Percentiles rank a stretch among this genome's conserved stretches.
Evolutionary conservation across 2,888 invertebrate species (phyloP).

Genomic region (Cylloceria caligata): DNA sequence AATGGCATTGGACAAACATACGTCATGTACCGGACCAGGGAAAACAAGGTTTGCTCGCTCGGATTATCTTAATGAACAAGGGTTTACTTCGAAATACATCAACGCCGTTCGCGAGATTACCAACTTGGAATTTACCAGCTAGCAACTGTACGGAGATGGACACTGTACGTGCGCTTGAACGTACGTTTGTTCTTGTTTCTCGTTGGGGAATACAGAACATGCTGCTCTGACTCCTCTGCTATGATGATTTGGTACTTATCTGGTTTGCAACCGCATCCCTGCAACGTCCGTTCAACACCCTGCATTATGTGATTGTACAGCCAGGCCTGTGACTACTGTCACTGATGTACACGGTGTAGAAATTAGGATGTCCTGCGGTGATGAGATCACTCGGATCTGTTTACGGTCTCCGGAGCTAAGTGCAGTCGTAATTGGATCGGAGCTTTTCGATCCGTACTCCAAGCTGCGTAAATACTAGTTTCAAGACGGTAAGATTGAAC

Average conservation of each 20-base stretch:
- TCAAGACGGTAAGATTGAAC: neutral
- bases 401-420: neutral
- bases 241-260: slow-evolving; percentile 44
- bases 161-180: slow-evolving; percentile 13
- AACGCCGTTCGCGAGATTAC: slow-evolving; percentile 63
- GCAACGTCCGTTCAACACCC: neutral
- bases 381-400: slow-evolving; percentile 15
- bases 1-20: slow-evolving; percentile 66
- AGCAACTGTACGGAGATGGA: neutral
- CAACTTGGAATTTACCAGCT: slow-evolving; percentile 42
- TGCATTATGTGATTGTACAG: neutral
- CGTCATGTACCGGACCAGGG: neutral
- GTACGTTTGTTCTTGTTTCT: slow-evolving; percentile 20
- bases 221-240: slow-evolving; percentile 13
- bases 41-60: slow-evolving; percentile 59
- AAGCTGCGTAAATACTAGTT: neutral
- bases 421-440: neutral
- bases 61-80: slow-evolving; percentile 74
- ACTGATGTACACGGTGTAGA: neutral
- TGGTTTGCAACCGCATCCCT: slow-evolving; percentile 8
- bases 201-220: neutral
- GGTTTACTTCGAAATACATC: slow-evolving; percentile 69
- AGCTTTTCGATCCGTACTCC: neutral
- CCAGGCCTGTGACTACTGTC: neutral
- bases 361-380: slow-evolving; percentile 28